phyloP scores from a whole-genome alignment of 2,797 vertebrate species.

The Tragopan temminckii region DNA sequence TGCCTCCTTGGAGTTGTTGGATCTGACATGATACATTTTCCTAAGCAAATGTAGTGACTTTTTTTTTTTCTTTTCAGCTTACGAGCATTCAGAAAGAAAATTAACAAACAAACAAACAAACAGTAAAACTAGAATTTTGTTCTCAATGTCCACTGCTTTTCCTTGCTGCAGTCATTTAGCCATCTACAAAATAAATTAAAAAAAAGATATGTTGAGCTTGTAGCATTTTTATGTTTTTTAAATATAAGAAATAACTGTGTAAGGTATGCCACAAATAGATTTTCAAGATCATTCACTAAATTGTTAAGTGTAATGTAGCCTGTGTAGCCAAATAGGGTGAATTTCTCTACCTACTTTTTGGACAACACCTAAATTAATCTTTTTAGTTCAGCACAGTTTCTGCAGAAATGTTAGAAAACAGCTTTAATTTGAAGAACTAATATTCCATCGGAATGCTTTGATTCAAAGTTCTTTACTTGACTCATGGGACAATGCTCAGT shows the following conservation, averaged over 20 bases:
- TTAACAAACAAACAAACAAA: not conserved
- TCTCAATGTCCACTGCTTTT: not conserved
- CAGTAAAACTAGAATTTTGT: no score
- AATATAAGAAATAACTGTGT: not conserved
- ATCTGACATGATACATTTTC: not conserved
- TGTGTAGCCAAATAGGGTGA: not conserved
- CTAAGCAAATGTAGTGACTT: not conserved
- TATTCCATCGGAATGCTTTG: not conserved
- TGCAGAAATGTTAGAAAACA: not conserved
- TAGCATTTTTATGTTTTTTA: not conserved
- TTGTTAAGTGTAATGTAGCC: not conserved
- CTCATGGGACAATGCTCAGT: fast-evolving
- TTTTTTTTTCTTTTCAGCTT: not conserved
- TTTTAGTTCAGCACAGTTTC: not conserved
- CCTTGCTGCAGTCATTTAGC: not conserved
- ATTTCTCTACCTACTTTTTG: not conserved
- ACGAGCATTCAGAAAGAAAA: not conserved
- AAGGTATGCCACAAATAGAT: not conserved
- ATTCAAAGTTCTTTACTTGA: slow-evolving; percentile 17
- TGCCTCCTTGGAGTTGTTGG: not conserved
- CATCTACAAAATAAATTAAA: not conserved
- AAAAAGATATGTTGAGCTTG: not conserved
- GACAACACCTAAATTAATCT: not conserved
- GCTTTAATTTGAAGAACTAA: slow-evolving; percentile 1
- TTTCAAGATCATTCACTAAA: not conserved